Evolutionary conservation across 1,140 invertebrate species (phyloP).

Genomic region (Maconellicoccus hirsutus): DNA sequence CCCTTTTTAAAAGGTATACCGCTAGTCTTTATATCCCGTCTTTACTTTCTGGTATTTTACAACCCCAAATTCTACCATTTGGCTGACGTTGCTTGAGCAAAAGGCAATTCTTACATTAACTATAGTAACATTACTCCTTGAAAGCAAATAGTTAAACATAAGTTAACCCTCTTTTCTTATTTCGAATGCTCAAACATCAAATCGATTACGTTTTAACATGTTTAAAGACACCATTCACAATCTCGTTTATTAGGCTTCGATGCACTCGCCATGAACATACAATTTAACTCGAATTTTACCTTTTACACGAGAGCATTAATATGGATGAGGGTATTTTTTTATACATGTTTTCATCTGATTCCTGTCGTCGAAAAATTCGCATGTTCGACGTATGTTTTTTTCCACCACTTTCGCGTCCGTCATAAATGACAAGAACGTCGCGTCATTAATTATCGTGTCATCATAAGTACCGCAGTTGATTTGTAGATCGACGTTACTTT

Average conservation of each 20-base stretch:
- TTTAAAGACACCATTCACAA: slow-evolving; percentile 1
- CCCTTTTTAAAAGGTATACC: slow-evolving; percentile 11
- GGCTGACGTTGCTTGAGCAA: slow-evolving; percentile 13
- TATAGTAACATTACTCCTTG: background rate
- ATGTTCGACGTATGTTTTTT: too few relatives aligned
- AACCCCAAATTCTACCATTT: background rate
- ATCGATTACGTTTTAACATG: slow-evolving; percentile 4
- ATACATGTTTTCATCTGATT: too few relatives aligned
- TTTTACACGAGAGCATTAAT: background rate
- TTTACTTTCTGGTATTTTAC: background rate
- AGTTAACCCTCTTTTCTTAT: slow-evolving; percentile 2
- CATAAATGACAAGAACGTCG: too few relatives aligned
- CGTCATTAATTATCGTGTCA: too few relatives aligned
- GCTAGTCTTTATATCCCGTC: background rate
- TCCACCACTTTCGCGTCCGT: too few relatives aligned
- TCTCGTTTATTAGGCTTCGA: slow-evolving; percentile 3
- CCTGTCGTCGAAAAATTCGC: too few relatives aligned
- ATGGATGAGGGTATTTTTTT: too few relatives aligned
- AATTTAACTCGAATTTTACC: background rate
- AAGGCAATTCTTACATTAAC: slow-evolving; percentile 14
- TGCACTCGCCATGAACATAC: background rate
- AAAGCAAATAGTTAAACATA: slow-evolving; percentile 5
- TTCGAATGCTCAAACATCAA: background rate
- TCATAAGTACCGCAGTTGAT: too few relatives aligned
- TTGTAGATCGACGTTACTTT: too few relatives aligned